Base-by-base conservation (phyloP, 2,797 vertebrate species). In the Chromis chromis region DNA sequence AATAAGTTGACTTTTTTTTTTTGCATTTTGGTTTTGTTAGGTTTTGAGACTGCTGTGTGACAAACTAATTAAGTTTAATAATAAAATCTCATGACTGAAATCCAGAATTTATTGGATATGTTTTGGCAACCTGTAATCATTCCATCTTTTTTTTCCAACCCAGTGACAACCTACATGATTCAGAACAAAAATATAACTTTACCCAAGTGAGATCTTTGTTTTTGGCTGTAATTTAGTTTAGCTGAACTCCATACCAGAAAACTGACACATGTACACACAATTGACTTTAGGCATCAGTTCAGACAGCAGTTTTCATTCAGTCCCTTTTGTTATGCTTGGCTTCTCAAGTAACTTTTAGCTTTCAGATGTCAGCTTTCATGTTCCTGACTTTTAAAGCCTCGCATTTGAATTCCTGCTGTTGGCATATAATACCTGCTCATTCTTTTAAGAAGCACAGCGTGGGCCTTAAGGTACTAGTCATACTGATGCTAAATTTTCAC, bases 1-100 rank as follows among this genome's bases (percentile, higher is more conserved):
- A 21, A 78, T 33, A 76, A 75, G 48, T 77, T 86, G 36, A 39
- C 73, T 67, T 46, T 61, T 19, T 7, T 61, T 21, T 48, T 48
- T 48, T 17, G 13, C 6, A 28, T 58, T 42, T 68, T 14, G 0
- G n/a, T 48, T 48, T 46, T 48, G 4, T 8, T 10, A 9, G 31
- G 31, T 31, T 36, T 36, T 36, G 10, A 21, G 33, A 13, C 1
- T 10, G 52, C 27, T 49, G 46, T 19, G 11, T 21, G 46, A 39
- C 24, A 22, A 44, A 14, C 44, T 21, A 64, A 9, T 27, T 7
- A 39, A 40, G 6, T 48, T 48, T 17, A 9, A 19, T n/a, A n/a
- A 48, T 16, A 48, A 21, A 48, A n/a, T n/a, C 46, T 48, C n/a
- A n/a, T 8, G 7, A 48, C 19, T n/a, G 7, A n/a, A 48, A 40